Evolutionary conservation across 2,113 vertebrate species (phyloP), one percentile per base, ranked within the genome.

Genomic region (Sialia sialis): DNA sequence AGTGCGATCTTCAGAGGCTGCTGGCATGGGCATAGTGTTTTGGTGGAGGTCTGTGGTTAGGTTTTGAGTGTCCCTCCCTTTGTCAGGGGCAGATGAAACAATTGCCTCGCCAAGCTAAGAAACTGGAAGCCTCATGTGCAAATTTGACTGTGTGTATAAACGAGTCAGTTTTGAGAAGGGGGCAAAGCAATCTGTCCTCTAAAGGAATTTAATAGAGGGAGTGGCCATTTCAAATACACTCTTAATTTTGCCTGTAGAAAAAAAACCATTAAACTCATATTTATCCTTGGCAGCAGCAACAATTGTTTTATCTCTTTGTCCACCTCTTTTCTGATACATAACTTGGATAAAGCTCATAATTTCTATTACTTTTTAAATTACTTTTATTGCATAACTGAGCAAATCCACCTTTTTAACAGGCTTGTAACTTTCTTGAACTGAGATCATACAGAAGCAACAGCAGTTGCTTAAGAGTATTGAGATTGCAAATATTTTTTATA

Each of bases 71-170:
- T 41, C 22, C 22, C 7, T 86, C n/a, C 32, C 25, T 79, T 76
- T 23, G 25, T 19, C 2, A 63, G 54, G 6, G 39, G 20, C 10
- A 34, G 52, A 8, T n/a, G 39, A 38, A 38, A 26, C 22, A 38
- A 54, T 74, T 86, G 43, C 59, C 41, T 76, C 39, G 30, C 44
- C 2, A 0, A 36, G 15, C 16, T 75, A 34, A 46, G 62, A 43
- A 82, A 48, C 15, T 3, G n/a, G 22, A 75, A 41, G 2, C 14
- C 5, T 41, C 21, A 2, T 3, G 16, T 46, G 0, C 34, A 5
- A 7, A 1, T 38, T 23, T 62, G 29, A 63, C 13, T 49, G 52
- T 0, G 0, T 54, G 19, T 49, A 22, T 32, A 56, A 89, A 66
- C 70, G 74, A 76, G 15, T 38, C 15, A 26, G 1, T 67, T 75